These are phyloP conservation scores for Nymphalis c-album DNA, from an alignment of 2,888 invertebrate genomes.

Conservation along the genomic window DNA sequence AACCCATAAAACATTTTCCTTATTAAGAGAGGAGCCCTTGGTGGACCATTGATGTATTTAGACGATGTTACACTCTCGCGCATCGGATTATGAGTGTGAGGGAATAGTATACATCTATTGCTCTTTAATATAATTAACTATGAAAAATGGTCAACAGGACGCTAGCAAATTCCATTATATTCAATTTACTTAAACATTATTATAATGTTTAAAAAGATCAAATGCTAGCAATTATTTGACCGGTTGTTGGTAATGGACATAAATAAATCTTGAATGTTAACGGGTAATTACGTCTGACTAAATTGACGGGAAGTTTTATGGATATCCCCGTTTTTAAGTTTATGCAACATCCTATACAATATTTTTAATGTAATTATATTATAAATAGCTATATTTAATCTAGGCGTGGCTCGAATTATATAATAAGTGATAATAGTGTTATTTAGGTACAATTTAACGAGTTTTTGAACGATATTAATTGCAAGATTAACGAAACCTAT, in stretches of 20 bases:
- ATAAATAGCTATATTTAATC: constrained; percentile 4
- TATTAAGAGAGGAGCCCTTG: no score
- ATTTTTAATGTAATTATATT: constrained; percentile 20
- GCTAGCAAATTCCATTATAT: no score
- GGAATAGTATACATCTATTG: no score
- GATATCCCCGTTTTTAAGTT: constrained; percentile 21
- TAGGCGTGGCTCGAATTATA: constrained; percentile 3
- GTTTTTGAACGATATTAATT: background rate
- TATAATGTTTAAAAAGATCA: background rate
- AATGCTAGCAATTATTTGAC: background rate
- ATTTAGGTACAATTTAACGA: background rate
- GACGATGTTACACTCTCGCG: no score
- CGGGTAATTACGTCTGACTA: constrained; percentile 23
- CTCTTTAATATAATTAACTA: no score
- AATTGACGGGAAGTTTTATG: constrained; percentile 33
- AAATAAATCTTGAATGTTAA: constrained; percentile 5
- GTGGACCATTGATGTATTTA: no score
- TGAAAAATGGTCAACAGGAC: no score
- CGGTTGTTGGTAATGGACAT: constrained; percentile 9
- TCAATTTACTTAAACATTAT: background rate
- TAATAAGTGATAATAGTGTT: background rate
- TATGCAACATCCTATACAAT: constrained; percentile 29
- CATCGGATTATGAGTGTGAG: no score
- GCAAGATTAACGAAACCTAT: background rate
- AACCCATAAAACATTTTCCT: no score